Evolutionary conservation across 1,140 invertebrate species (phyloP).

Genomic region (Zelostemma sp.): DNA sequence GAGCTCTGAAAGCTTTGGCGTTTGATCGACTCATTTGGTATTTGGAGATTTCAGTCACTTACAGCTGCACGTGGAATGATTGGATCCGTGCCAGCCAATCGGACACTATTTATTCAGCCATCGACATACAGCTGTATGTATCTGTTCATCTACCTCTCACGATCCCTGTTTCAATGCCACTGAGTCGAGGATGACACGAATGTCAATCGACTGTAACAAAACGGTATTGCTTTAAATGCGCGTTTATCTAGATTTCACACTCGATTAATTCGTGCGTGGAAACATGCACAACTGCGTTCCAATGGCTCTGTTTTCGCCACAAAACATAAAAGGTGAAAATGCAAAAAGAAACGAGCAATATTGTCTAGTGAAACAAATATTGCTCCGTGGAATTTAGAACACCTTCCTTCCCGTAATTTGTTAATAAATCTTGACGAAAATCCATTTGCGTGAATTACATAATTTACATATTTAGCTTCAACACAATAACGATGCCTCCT

Average conservation of each 20-base stretch:
- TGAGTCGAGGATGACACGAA: slow-evolving; percentile 38
- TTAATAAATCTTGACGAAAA: not conserved
- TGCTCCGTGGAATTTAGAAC: no score
- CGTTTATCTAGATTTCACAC: slow-evolving; percentile 40
- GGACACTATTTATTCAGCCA: slow-evolving; percentile 41
- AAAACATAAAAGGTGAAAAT: not conserved
- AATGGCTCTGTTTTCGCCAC: not conserved
- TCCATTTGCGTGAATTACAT: not conserved
- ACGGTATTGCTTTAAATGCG: slow-evolving; percentile 29
- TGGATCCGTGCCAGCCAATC: slow-evolving; percentile 41
- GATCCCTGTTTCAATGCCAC: slow-evolving; percentile 36
- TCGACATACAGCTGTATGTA: slow-evolving; percentile 36
- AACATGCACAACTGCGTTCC: not conserved
- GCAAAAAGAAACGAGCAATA: slow-evolving; percentile 26
- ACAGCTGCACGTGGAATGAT: slow-evolving; percentile 37
- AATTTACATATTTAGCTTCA: slow-evolving; percentile 41
- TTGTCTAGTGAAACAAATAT: no score
- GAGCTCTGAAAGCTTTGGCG: slow-evolving; percentile 13
- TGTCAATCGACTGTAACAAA: slow-evolving; percentile 41
- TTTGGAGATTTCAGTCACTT: slow-evolving; percentile 48
- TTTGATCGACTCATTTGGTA: slow-evolving; percentile 31
- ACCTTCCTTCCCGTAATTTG: no score
- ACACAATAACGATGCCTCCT: slow-evolving; percentile 20
- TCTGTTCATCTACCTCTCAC: slow-evolving; percentile 44
- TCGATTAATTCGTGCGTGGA: slow-evolving; percentile 17